Base-by-base conservation (phyloP, 2,888 invertebrate genomes). In the Apotomis capreana region DNA sequence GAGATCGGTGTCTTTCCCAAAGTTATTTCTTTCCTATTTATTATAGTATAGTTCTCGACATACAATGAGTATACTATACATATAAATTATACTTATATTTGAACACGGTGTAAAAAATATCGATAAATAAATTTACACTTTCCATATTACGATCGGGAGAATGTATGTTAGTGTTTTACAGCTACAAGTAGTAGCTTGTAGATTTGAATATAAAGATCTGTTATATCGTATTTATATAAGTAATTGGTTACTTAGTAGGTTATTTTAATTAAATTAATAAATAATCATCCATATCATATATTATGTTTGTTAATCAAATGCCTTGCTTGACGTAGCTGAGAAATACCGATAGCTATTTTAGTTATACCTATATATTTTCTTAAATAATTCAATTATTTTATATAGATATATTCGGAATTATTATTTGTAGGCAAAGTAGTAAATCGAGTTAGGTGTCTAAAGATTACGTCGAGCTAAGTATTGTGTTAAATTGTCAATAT, bases 401-500 rank as follows among this genome's bases (percentile, higher is more conserved):
- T 13, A 59, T 68, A 62, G 44, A 59, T 63, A 46, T 72, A 62
- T 72, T 68, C 36, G 15, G 60, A 60, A 68, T 71, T 13, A 54
- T 46, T 44, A 26, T 61, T 71, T 36, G 51, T 76, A 73, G 71
- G 75, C 81, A 81, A 79, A 87, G 86, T 90, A 89, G 89, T 90
- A 89, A 90, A 60, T 74, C 87, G 85, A 12, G 40, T 67, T 78
- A 77, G 62, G 84, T 86, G 84, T 83, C 86, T 84, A 83, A 79
- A 81, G 67, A 49, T 62, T 57, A 83, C 83, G 80, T 82, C 83
- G 79, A 76, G 77, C 73, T 80, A 79, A 83, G 80, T 78, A 79
- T 81, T 76, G 77, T 86, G 84, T 88, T 84, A 83, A 83, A 86
- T 83, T 85, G 85, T 87, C 84, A 83, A 86, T 89, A 85, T 88